A percentile compares a stretch with the other conserved stretches of the same genome.
Evolutionary conservation across 2,113 vertebrate species (phyloP).

Genomic region (Carassius carassius): DNA sequence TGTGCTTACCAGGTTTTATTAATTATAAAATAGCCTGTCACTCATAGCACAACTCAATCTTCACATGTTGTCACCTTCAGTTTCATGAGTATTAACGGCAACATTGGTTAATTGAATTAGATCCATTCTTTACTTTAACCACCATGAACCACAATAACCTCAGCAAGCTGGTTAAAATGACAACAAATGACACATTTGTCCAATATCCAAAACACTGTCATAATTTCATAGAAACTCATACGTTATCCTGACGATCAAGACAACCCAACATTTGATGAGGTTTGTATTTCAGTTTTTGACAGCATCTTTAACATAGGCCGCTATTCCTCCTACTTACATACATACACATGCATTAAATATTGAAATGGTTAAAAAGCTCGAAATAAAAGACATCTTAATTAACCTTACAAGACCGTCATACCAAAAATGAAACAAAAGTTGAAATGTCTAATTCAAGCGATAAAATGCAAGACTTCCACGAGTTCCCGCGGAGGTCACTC

Average conservation of each 20-base stretch:
- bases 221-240: not conserved
- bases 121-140: too few relatives aligned
- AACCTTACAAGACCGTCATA: too few relatives aligned
- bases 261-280: not conserved
- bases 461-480: too few relatives aligned
- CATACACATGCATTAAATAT: too few relatives aligned
- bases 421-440: too few relatives aligned
- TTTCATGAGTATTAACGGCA: not conserved
- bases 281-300: not conserved
- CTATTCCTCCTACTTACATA: too few relatives aligned
- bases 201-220: not conserved
- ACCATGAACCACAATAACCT: not conserved
- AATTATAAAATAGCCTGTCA: not conserved
- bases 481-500: not conserved
- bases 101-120: not conserved
- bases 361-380: too few relatives aligned
- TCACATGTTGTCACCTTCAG: not conserved
- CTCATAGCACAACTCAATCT: not conserved
- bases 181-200: not conserved
- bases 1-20: not conserved
- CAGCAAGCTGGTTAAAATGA: not conserved
- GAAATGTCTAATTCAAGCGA: too few relatives aligned
- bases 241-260: not conserved
- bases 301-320: not conserved
- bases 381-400: too few relatives aligned